These are phyloP conservation scores for Aphelenchoides besseyi DNA, from an alignment of 1,140 invertebrate genomes.

Conservation along the genomic window DNA sequence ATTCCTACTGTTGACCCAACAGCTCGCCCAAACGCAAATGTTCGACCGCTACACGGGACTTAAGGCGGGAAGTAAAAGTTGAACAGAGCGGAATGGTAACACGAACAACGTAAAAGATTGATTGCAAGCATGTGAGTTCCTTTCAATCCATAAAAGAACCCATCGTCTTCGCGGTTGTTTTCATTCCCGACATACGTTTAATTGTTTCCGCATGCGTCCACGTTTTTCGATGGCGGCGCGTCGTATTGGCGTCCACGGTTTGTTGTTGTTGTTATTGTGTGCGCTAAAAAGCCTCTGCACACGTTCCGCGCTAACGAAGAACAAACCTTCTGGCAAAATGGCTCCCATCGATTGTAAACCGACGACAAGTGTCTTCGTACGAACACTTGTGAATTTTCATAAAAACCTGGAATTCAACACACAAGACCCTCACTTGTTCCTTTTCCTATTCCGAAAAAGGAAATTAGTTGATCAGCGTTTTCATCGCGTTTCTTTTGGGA, in stretches of 20 bases:
- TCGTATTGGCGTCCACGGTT: not conserved
- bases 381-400: too few relatives aligned
- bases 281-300: not conserved
- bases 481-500: not conserved
- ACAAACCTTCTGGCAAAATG: too few relatives aligned
- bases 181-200: not conserved
- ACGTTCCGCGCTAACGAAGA: too few relatives aligned
- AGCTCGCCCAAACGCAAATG: too few relatives aligned
- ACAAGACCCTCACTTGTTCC: too few relatives aligned
- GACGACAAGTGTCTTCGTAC: too few relatives aligned
- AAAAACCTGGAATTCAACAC: too few relatives aligned
- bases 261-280: not conserved
- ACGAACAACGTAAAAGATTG: not conserved
- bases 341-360: too few relatives aligned
- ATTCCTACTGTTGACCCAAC: too few relatives aligned
- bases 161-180: constrained; percentile 2
- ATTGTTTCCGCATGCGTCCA: not conserved
- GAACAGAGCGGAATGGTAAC: not conserved
- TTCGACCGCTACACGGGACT: too few relatives aligned
- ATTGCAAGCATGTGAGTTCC: not conserved
- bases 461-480: not conserved
- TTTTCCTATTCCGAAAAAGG: not conserved
- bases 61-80: not conserved
- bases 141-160: constrained; percentile 1
- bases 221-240: not conserved